These are phyloP conservation scores for Phymastichus coffea DNA, from an alignment of 1,140 invertebrate species.

Conservation along the genomic window DNA sequence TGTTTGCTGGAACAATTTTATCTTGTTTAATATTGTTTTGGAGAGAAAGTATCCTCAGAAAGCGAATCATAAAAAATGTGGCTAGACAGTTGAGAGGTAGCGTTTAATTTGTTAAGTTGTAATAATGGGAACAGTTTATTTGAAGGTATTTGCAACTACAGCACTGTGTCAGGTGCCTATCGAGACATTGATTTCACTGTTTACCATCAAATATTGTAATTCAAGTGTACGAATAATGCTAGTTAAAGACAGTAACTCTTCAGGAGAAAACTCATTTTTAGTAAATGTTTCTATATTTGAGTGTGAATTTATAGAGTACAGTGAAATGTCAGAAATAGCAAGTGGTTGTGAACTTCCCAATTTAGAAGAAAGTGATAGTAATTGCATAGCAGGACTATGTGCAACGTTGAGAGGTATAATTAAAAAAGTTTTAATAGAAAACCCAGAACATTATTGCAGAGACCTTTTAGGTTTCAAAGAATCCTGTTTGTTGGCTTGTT, in stretches of 20 bases:
- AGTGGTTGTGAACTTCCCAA: conserved; percentile 60
- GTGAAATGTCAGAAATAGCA: conserved; percentile 43
- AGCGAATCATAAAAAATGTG: conserved; percentile 61
- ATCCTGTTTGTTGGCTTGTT: conserved; percentile 76
- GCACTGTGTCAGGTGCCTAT: conserved; percentile 47
- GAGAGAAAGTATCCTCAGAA: conserved; percentile 62
- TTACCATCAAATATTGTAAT: conserved; percentile 50
- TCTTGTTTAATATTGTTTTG: conserved; percentile 61
- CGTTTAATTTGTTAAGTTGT: conserved; percentile 41
- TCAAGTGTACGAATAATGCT: conserved; percentile 42
- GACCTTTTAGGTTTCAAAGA: conserved; percentile 74
- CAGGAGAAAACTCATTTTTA: conserved; percentile 34
- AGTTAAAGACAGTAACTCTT: conserved; percentile 27
- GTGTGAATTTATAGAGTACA: conserved; percentile 35
- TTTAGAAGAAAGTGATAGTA: conserved; percentile 59
- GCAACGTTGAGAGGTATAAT: conserved; percentile 69
- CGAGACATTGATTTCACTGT: conserved; percentile 49
- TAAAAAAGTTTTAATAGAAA: conserved; percentile 42
- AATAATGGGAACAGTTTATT: conserved; percentile 44
- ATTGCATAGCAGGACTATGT: conserved; percentile 69
- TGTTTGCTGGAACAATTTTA: conserved; percentile 66
- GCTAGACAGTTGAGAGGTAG: conserved; percentile 58
- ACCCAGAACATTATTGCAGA: conserved; percentile 48
- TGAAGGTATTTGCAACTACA: conserved; percentile 42
- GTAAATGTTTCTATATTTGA: conserved; percentile 40